Evolutionary conservation across 1,140 invertebrate species (phyloP).

Genomic region (Pogonomyrmex californicus): DNA sequence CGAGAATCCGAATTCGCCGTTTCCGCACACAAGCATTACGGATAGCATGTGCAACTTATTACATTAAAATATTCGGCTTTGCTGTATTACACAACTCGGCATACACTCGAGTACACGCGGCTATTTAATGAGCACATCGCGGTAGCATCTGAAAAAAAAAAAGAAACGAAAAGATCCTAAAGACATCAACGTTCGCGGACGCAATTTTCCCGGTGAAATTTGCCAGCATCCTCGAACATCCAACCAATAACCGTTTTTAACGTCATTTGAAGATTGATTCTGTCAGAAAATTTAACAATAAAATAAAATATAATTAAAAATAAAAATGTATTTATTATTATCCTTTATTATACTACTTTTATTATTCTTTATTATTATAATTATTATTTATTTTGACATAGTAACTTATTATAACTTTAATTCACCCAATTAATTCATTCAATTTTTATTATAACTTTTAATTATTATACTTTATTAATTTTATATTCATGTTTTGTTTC

Average conservation of each 20-base stretch:
- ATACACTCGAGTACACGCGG: slow-evolving; percentile 64
- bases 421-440: no score
- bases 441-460: no score
- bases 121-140: slow-evolving; percentile 42
- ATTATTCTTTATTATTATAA: slow-evolving; percentile 10
- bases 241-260: slow-evolving; percentile 56
- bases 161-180: neutral
- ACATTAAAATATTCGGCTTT: slow-evolving; percentile 79
- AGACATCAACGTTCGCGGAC: slow-evolving; percentile 16
- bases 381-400: neutral
- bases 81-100: slow-evolving; percentile 76
- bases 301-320: slow-evolving; percentile 79
- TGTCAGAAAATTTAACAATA: slow-evolving; percentile 84
- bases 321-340: neutral
- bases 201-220: slow-evolving; percentile 45
- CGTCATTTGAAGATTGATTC: slow-evolving; percentile 85
- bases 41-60: slow-evolving; percentile 71
- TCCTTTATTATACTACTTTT: no score
- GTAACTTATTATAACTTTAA: neutral
- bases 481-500: no score
- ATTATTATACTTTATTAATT: no score
- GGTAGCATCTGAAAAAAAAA: slow-evolving; percentile 49
- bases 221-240: slow-evolving; percentile 79
- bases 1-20: slow-evolving; percentile 44
- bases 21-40: slow-evolving; percentile 43